Base-by-base conservation (phyloP, 2,888 invertebrate species). In the Yponomeuta evonymella region DNA sequence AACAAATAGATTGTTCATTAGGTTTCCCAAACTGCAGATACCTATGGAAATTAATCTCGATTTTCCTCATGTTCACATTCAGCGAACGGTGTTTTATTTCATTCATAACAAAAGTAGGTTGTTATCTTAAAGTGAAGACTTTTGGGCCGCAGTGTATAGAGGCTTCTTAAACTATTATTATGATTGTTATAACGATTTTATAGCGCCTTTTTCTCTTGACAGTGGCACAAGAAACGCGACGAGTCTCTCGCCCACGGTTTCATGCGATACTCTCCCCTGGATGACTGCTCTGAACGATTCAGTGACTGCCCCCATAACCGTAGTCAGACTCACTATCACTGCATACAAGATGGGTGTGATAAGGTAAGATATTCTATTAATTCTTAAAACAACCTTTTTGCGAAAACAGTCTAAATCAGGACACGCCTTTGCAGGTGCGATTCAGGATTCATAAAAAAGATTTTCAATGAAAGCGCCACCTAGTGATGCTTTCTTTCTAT, bases 221-320 rank as follows among this genome's bases (percentile, higher is more conserved):
- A 99, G 93, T 99, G 99, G 99, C 99, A 99, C 92, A 98, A 98
- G 93, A 99, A 99, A 90, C 95, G 99, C 2, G 98, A 98, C 81
- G 99, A 99, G 85, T 98, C 98, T 8, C 91, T 99, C 58, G 97
- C 98, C 75, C 97, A 99, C 82, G 99, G 99, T 23, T 98, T 98
- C 89, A 96, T 98, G 93, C 93, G 98, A 71, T 99, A 98, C 87
- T 98, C 98, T 71, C 98, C 99, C 0, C 94, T 97, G 74, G 99
- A 99, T 85, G 98, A 98, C 87, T 99, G 99, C 85, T 95, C 96
- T 2, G 96, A 97, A 75, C 93, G 96, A 73, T 98, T 97, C 86
- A 94, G 94, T 0, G 94, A 94, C 72, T 99, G 99, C 86, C 96
- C 96, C 1, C 98, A 99, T 90, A 98, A 98, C 89, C 92, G 97